Percentiles rank a stretch among this genome's conserved stretches.
phyloP scores from a whole-genome alignment of 2,888 invertebrate species.

The Dicranocentrus wangi region DNA sequence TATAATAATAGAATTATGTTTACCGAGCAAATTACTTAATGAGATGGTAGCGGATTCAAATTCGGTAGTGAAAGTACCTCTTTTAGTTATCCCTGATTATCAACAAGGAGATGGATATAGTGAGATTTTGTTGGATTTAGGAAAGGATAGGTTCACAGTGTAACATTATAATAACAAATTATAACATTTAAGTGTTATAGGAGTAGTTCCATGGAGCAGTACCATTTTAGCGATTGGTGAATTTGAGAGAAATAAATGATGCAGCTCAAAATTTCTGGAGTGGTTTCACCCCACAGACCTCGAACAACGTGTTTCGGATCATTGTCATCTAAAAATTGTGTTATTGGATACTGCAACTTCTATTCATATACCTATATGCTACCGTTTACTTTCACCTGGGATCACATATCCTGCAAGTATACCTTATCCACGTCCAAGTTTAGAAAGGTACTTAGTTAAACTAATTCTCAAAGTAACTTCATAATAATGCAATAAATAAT shows the following conservation, averaged over 20 bases:
- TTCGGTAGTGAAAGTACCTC: too few relatives aligned
- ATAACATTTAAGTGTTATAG: background rate
- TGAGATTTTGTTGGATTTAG: too few relatives aligned
- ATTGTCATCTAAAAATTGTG: background rate
- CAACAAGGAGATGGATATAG: too few relatives aligned
- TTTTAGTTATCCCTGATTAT: too few relatives aligned
- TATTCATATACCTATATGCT: constrained; percentile 16
- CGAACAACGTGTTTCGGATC: background rate
- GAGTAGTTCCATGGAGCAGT: background rate
- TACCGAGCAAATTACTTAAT: too few relatives aligned
- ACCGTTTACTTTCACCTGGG: constrained; percentile 15
- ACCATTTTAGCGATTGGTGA: background rate
- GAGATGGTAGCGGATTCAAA: too few relatives aligned
- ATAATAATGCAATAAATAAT: background rate
- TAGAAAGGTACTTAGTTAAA: background rate
- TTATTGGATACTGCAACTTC: constrained; percentile 24
- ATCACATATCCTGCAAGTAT: background rate
- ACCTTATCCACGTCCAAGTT: constrained; percentile 2
- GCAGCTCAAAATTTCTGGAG: background rate
- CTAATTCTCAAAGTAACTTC: background rate
- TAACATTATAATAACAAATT: background rate
- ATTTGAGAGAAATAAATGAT: background rate
- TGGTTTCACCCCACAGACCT: background rate
- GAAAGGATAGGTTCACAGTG: too few relatives aligned
- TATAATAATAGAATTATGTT: too few relatives aligned